Conservation (phyloP, 1,140 invertebrate genomes). For the Stegodyphus dumicola region DNA sequence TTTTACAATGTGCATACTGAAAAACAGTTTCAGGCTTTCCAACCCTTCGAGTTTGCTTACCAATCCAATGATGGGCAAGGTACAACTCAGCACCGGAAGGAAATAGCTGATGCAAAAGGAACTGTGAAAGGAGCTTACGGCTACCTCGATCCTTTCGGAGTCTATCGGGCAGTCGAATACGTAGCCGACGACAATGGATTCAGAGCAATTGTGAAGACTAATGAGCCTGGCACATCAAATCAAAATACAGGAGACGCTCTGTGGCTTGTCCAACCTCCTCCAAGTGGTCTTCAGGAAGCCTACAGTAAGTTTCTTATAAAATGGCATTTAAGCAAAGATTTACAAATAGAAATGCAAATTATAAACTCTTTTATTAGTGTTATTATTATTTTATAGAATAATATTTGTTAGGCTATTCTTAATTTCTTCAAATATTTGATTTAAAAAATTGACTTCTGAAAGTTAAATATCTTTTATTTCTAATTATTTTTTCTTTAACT, state of each 20-base stretch:
- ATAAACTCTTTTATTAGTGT: too few species aligned
- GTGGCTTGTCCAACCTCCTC: background rate
- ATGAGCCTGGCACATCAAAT: conserved; percentile 56
- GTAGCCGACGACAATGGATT: conserved; percentile 63
- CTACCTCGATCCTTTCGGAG: conserved; percentile 60
- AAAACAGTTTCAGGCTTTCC: conserved; percentile 8
- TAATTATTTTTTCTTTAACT: too few species aligned
- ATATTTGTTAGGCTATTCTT: too few species aligned
- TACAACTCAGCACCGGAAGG: conserved; percentile 61
- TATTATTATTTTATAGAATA: too few species aligned
- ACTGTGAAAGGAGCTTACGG: conserved; percentile 63
- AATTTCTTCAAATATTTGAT: too few species aligned
- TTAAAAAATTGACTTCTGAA: too few species aligned
- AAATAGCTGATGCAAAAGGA: conserved; percentile 58
- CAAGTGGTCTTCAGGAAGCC: background rate
- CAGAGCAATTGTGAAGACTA: conserved; percentile 66
- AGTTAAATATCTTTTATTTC: too few species aligned
- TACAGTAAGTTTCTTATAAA: too few species aligned
- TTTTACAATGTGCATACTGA: too few species aligned
- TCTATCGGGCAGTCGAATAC: conserved; percentile 63
- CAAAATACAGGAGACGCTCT: conserved; percentile 42
- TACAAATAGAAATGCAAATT: too few species aligned
- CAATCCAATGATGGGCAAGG: conserved; percentile 61
- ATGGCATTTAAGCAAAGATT: too few species aligned
- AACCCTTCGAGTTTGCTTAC: conserved; percentile 62